Conservation (phyloP, 2,113 vertebrate genomes). For the Micromys minutus region DNA sequence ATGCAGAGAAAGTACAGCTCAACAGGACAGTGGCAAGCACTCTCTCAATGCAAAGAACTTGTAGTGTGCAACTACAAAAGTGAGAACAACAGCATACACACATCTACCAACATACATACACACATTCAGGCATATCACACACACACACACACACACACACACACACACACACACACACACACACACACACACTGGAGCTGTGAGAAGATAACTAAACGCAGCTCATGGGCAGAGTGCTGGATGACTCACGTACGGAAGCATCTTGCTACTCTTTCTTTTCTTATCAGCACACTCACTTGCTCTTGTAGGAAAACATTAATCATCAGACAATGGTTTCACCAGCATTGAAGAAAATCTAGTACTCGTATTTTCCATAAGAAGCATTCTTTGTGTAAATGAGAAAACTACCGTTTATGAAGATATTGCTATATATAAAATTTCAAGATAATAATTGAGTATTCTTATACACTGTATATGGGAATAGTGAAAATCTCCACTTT, state of each 20-base stretch:
- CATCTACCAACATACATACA: background rate
- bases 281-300: background rate
- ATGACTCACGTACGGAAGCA: background rate
- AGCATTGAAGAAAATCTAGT: background rate
- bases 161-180: background rate
- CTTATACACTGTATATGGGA: background rate
- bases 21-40: background rate
- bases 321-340: background rate
- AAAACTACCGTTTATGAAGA: slow-evolving; percentile 16
- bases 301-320: background rate
- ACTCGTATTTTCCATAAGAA: background rate
- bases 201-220: background rate
- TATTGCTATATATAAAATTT: background rate
- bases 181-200: background rate
- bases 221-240: background rate
- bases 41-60: background rate
- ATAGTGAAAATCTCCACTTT: background rate
- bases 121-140: background rate
- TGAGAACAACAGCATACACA: background rate
- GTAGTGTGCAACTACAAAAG: background rate
- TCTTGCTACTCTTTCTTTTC: background rate
- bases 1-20: background rate
- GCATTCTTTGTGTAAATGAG: background rate
- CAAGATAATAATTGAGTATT: background rate
- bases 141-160: background rate